These are phyloP conservation scores for Petromus typicus DNA, from an alignment of 2,113 vertebrate genomes.

Conservation along the genomic window DNA sequence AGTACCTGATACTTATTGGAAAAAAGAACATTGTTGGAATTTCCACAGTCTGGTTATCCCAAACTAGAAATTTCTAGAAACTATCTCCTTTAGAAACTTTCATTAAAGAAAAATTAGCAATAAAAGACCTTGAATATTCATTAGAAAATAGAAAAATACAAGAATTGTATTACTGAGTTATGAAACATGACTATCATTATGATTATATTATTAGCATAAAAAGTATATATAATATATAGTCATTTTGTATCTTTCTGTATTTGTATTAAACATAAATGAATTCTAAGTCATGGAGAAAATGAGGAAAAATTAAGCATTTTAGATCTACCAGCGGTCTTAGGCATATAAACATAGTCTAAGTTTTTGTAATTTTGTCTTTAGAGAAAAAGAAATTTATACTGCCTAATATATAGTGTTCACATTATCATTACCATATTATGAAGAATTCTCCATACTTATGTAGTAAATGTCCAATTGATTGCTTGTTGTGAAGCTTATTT, in stretches of 20 bases:
- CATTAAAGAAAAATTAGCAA: neutral
- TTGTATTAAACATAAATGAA: neutral
- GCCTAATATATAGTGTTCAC: neutral
- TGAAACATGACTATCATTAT: neutral
- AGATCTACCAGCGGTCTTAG: neutral
- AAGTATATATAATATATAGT: neutral
- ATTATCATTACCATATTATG: neutral
- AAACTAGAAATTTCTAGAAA: conserved; percentile 23
- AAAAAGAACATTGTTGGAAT: neutral
- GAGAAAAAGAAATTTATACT: conserved; percentile 22
- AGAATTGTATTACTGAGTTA: neutral
- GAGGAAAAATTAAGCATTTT: neutral
- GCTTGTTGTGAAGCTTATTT: neutral
- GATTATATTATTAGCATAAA: neutral
- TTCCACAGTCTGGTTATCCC: neutral
- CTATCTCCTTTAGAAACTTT: conserved; percentile 39
- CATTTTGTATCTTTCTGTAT: neutral
- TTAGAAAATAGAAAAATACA: conserved; percentile 19
- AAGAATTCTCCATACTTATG: neutral
- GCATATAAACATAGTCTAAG: neutral
- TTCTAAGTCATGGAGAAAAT: neutral
- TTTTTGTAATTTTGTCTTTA: conserved; percentile 10
- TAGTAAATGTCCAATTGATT: neutral
- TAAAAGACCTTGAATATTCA: neutral
- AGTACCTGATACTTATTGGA: neutral